Conservation (phyloP, 1,140 invertebrate genomes). For the Acyrthosiphon pisum region DNA sequence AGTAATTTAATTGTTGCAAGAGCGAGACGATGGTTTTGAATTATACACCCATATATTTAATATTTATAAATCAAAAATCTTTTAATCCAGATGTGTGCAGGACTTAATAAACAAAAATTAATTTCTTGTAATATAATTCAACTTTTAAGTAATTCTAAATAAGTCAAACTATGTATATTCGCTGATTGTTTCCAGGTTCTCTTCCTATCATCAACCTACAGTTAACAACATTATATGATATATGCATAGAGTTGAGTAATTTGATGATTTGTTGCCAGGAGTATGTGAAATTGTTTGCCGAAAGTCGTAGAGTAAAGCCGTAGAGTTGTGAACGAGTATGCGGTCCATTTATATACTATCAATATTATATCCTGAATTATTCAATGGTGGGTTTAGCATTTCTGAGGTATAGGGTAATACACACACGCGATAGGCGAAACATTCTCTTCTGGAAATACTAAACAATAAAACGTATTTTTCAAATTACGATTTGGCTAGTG, state of each 20-base stretch:
- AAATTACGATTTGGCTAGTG: not conserved
- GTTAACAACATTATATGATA: not conserved
- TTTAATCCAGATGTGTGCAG: not conserved
- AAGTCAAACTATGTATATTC: not conserved
- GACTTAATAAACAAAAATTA: not conserved
- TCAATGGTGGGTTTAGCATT: not conserved
- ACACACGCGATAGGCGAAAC: not conserved
- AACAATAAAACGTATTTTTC: not conserved
- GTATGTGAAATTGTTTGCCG: not conserved
- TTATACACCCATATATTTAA: not conserved
- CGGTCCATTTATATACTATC: not conserved
- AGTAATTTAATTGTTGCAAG: not conserved
- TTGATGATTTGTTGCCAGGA: not conserved
- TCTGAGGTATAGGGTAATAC: not conserved
- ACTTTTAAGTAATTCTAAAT: not conserved
- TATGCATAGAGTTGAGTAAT: not conserved
- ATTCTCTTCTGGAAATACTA: not conserved
- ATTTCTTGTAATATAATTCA: not conserved
- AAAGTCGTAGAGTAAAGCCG: not conserved
- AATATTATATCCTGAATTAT: not conserved
- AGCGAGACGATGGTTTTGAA: not conserved
- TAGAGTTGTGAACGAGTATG: not conserved
- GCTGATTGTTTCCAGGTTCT: not conserved
- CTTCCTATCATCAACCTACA: not conserved
- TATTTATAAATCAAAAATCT: not conserved